phyloP scores from a whole-genome alignment of 2,797 vertebrate genomes.

The Falco cherrug region DNA sequence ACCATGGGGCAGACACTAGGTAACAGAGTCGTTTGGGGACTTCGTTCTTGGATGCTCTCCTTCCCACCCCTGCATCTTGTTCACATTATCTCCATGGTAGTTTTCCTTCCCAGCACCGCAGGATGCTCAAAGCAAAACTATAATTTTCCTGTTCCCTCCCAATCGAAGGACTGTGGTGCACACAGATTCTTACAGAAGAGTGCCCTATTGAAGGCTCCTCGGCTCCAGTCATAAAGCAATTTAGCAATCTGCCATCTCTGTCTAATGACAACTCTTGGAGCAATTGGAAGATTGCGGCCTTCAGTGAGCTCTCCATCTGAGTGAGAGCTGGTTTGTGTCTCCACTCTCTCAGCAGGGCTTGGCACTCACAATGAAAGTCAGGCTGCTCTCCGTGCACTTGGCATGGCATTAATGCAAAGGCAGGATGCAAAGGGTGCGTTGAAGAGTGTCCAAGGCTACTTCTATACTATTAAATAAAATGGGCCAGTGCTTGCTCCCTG shows the following conservation, averaged over 20 bases:
- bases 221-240: constrained; percentile 34
- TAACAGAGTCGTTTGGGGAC: background rate
- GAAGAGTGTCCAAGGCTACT: background rate
- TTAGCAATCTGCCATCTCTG: constrained; percentile 54
- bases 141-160: background rate
- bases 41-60: background rate
- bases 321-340: constrained; percentile 4
- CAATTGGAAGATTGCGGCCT: constrained; percentile 59
- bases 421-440: background rate
- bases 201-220: background rate
- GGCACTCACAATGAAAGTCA: background rate
- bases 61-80: background rate
- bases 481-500: background rate
- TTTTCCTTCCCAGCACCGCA: background rate
- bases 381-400: background rate
- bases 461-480: background rate
- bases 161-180: accelerated
- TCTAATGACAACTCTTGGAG: constrained; percentile 62
- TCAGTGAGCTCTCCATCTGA: constrained; percentile 52
- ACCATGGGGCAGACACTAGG: background rate
- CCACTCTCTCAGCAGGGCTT: background rate
- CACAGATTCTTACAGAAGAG: background rate
- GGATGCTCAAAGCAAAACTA: background rate
- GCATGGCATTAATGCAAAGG: background rate
- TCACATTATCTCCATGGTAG: background rate